Evolutionary conservation across 30 jellyfish, hydroid and myxozoan species (phyloP), one percentile per base, ranked within the genome.

Genomic region (Phacellophora camtschatica): DNA sequence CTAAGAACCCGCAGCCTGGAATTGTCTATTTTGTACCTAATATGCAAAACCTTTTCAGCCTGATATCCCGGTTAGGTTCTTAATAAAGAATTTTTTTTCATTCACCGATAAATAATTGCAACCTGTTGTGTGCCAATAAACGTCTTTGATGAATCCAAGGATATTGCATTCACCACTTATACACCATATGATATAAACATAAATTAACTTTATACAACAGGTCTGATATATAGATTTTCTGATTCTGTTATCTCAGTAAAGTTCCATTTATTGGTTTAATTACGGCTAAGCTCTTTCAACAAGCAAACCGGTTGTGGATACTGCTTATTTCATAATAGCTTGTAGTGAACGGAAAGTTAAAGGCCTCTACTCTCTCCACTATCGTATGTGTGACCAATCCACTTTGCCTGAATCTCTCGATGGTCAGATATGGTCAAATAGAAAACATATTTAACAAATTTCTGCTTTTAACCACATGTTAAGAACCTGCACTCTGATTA

Each of bases 361-460:
- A 51, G 66, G 18, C 66, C 30, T 51, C 18, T 51, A 51, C 66
- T 23, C 18, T 23, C 66, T 51, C 66, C 66, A 51, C 23, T 23
- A 51, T 51, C 18, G 18, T 51, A 51, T 61, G 18, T 61, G 11
- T 61, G 29, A 9, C 55, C 75, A 61, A 61, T 61, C 63, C 54
- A 61, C 11, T 61, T 15, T 61, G 75, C 75, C 75, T 61, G 18
- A 61, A 61, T 61, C 54, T 61, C 75, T 24, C 75, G 63, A 61
- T 61, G 25, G 48, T 61, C 25, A 61, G 75, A 61, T 61, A 61
- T n/a, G n/a, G n/a, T n/a, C n/a, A n/a, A n/a, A n/a, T n/a, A n/a
- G n/a, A n/a, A n/a, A n/a, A n/a, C n/a, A n/a, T n/a, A n/a, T n/a
- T n/a, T n/a, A n/a, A n/a, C n/a, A n/a, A n/a, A n/a, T n/a, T n/a